phyloP scores from a whole-genome alignment of 2,888 invertebrate species.

The Podotricha telesiphe region DNA sequence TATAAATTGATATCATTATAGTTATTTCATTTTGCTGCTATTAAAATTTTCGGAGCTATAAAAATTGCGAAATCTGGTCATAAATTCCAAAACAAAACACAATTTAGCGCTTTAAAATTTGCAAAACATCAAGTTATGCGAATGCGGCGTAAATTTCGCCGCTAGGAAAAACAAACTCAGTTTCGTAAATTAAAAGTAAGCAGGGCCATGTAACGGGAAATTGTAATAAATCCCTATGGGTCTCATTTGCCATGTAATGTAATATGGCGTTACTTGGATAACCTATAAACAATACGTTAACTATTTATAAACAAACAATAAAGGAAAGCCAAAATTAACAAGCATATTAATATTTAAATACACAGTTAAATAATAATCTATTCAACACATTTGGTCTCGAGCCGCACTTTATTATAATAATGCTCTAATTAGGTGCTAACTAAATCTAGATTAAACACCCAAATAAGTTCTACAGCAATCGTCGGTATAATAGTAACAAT shows the following conservation, averaged over 20 bases:
- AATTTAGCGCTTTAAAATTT: slow-evolving; percentile 42
- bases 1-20: slow-evolving; percentile 14
- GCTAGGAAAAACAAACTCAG: slow-evolving; percentile 53
- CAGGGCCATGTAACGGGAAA: slow-evolving; percentile 54
- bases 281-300: slow-evolving; percentile 17
- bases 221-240: slow-evolving; percentile 58
- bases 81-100: slow-evolving; percentile 41
- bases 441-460: slow-evolving; percentile 33
- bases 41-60: slow-evolving; percentile 38
- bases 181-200: slow-evolving; percentile 72
- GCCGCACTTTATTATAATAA: slow-evolving; percentile 17
- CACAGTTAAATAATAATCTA: neutral
- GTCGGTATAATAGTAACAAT: slow-evolving; percentile 28
- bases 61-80: slow-evolving; percentile 39
- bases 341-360: neutral
- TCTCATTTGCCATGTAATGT: slow-evolving; percentile 44
- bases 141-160: slow-evolving; percentile 43
- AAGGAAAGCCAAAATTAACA: neutral
- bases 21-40: slow-evolving; percentile 34
- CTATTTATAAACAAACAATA: slow-evolving; percentile 26
- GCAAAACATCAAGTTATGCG: slow-evolving; percentile 41
- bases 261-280: neutral
- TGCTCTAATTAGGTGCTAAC: slow-evolving; percentile 28
- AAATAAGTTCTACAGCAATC: slow-evolving; percentile 27
- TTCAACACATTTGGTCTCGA: slow-evolving; percentile 9